Evolutionary conservation across 2,888 invertebrate species (phyloP), one percentile per base, ranked within the genome.

Genomic region (Thecocarcelia acutangulata): DNA sequence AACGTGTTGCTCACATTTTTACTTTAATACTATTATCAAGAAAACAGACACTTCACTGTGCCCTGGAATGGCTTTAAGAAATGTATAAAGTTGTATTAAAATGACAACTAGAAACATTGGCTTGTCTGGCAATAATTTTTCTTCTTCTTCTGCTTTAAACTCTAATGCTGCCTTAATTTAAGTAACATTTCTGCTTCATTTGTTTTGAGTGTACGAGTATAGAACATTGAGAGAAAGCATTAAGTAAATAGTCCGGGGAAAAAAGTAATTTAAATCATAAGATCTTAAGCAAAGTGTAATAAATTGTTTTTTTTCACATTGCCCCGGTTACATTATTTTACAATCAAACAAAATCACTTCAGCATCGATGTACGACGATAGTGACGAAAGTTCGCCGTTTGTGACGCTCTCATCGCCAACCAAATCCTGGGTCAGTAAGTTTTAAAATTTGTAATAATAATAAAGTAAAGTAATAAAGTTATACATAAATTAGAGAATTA

Each of bases 341-440:
- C 19, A 19, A 42, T 37, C 24, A 40, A 11, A 12, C 15, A n/a
- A 19, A 5, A 33, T 15, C 40, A 28, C 33, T 21, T n/a, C 83
- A 85, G 72, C 84, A 86, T 87, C 87, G 87, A 93, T 93, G 93
- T 90, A 92, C 89, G 93, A 93, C 85, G 89, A 89, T 89, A 93
- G 93, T 89, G 94, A 94, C 90, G 94, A 94, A 85, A 94, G 94
- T 87, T 92, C 93, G 58, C 92, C 93, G 46, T 94, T 94, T 90
- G 92, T 93, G 86, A 93, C 95, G 87, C 92, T 95, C 88, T 93
- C 94, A 72, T 91, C 94, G 86, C 94, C 94, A 58, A 93, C 93
- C 84, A 92, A 92, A 91, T 93, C 93, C 91, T 92, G 92, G 84
- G 92, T 93, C 86, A 88, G 87, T 87, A 79, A 82, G 74, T 82